These are phyloP conservation scores for Drosophila tristis DNA, from an alignment of 1,140 invertebrate species.

Conservation along the genomic window DNA sequence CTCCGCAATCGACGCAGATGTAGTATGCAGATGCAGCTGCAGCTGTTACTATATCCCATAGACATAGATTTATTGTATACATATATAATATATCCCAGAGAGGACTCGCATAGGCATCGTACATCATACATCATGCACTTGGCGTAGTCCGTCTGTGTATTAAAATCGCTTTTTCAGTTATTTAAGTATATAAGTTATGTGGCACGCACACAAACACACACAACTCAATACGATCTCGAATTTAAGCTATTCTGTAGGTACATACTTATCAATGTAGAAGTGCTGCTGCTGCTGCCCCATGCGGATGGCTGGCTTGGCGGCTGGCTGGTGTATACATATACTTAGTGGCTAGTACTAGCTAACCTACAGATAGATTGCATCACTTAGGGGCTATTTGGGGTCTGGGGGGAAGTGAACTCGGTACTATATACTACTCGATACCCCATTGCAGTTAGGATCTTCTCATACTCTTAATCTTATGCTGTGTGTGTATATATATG, in stretches of 20 bases:
- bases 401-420: slow-evolving; percentile 46
- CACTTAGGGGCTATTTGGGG: slow-evolving; percentile 36
- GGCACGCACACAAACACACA: slow-evolving; percentile 3
- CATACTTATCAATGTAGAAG: slow-evolving; percentile 60
- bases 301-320: slow-evolving; percentile 16
- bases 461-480: slow-evolving; percentile 1
- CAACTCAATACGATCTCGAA: not conserved
- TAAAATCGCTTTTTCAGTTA: slow-evolving; percentile 68
- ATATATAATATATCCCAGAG: slow-evolving; percentile 34
- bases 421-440: not conserved
- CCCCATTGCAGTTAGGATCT: slow-evolving; percentile 23
- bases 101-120: not conserved
- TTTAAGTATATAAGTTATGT: slow-evolving; percentile 38
- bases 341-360: slow-evolving; percentile 31
- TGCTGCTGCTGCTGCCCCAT: slow-evolving; percentile 16
- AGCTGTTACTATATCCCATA: slow-evolving; percentile 6
- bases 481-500: slow-evolving; percentile 38
- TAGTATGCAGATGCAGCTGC: too few relatives aligned
- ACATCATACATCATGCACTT: slow-evolving; percentile 8
- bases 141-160: slow-evolving; percentile 29
- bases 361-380: slow-evolving; percentile 40
- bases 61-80: slow-evolving; percentile 15
- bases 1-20: too few relatives aligned
- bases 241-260: slow-evolving; percentile 30
- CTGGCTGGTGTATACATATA: slow-evolving; percentile 53